These are phyloP conservation scores for Bubo scandiacus DNA, from an alignment of 2,113 vertebrate species.

Conservation along the genomic window DNA sequence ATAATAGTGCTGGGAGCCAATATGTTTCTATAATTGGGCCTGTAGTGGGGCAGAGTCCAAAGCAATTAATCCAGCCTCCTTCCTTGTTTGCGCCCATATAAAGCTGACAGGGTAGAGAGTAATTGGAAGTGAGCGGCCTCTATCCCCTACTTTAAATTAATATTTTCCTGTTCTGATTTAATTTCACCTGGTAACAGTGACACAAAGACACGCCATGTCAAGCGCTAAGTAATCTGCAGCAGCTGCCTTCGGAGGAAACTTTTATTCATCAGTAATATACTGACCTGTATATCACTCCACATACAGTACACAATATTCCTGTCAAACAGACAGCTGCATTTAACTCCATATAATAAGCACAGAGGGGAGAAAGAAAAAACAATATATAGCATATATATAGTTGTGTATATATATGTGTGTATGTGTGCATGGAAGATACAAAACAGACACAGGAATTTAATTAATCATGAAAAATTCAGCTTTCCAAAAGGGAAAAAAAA, in stretches of 20 bases:
- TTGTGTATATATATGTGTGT: not conserved
- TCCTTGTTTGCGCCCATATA: conserved; percentile 94
- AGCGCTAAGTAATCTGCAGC: conserved; percentile 80
- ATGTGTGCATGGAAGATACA: not conserved
- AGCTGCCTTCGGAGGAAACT: conserved; percentile 77
- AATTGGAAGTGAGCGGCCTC: conserved; percentile 96
- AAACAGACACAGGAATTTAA: conserved; percentile 15
- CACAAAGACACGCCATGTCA: conserved; percentile 80
- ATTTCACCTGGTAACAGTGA: conserved; percentile 85
- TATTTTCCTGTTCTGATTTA: conserved; percentile 95
- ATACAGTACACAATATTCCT: conserved; percentile 51
- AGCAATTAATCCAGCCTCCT: conserved; percentile 99
- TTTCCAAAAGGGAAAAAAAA: not conserved
- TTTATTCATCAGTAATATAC: conserved; percentile 69
- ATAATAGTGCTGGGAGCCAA: conserved; percentile 94
- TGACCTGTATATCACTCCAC: conserved; percentile 56
- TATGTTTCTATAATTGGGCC: conserved; percentile 99
- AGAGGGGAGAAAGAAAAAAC: not conserved
- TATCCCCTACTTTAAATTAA: conserved; percentile 98
- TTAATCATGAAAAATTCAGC: conserved; percentile 4
- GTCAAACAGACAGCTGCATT: conserved; percentile 62
- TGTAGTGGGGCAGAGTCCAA: conserved; percentile 98
- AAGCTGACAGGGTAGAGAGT: conserved; percentile 93
- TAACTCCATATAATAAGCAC: conserved; percentile 18
- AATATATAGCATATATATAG: not conserved